Base-by-base conservation (phyloP, 1,140 invertebrate genomes). In the Sminthurinus signatus region DNA sequence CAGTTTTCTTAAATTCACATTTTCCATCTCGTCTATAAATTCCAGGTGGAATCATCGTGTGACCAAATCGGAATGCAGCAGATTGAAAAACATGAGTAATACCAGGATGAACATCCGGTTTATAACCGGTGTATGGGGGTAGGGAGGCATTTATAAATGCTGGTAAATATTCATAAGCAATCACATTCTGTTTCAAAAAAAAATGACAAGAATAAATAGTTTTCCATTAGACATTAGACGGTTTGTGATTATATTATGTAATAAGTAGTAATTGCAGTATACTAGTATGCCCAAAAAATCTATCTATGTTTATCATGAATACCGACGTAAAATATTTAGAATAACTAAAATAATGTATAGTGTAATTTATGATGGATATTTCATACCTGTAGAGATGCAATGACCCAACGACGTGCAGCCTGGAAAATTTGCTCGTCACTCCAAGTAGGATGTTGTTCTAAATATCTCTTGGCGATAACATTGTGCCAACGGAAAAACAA, bases 401-500 rank as follows among this genome's bases (percentile, higher is more conserved):
- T 88, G 25, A 99, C 93, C 72, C 88, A 86, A 68, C 93, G 81
- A 50, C 96, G 79, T 0, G 95, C 83, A 65, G 85, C 82, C 75
- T 97, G 92, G 76, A 98, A 99, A 17, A 98, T 79, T 68, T 96
- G 90, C 76, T 98, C 95, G 73, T 97, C 93, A 4, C 85, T 85
- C 92, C 93, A 94, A 51, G 87, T 82, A 0, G 92, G 88, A 80
- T 96, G 84, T 64, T 88, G 77, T 32, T 79, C 77, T 72, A 90
- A 85, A 0, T 97, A 83, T 12, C 86, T 79, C 0, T 79, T 78
- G 0, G 95, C 96, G 1, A 97, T 79, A 0, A 88, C 83, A 75
- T 99, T 99, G 76, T 99, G 96, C 88, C 92, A 99, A 1, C 94
- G 85, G 75, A 93, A 91, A 70, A 98, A 91, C 8, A 99, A 74